Evolutionary conservation across 2,888 invertebrate species (phyloP).

Genomic region (Dusona sp.): DNA sequence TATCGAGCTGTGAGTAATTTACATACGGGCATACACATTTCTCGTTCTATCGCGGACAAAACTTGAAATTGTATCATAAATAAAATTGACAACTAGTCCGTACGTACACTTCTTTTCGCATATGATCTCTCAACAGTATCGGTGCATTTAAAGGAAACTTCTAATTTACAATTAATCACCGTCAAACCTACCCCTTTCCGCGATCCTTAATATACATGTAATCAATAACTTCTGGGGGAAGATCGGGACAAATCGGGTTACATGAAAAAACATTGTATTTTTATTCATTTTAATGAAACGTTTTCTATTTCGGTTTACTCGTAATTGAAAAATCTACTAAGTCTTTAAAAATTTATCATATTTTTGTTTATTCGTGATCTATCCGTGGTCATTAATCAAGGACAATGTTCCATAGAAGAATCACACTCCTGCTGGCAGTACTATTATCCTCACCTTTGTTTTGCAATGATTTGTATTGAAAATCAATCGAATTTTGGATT

Average conservation of each 20-base stretch:
- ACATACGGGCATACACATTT: slow-evolving; percentile 57
- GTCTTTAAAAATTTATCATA: too few relatives aligned
- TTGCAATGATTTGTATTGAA: too few relatives aligned
- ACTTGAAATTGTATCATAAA: slow-evolving; percentile 64
- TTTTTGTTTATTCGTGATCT: not conserved
- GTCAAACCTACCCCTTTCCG: not conserved
- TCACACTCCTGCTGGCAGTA: too few relatives aligned
- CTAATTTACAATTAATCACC: not conserved
- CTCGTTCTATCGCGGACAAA: slow-evolving; percentile 31
- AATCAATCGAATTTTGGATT: too few relatives aligned
- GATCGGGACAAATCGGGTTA: not conserved
- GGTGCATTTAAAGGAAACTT: slow-evolving; percentile 11
- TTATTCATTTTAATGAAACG: not conserved
- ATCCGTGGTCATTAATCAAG: too few relatives aligned
- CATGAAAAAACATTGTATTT: not conserved
- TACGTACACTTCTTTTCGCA: slow-evolving; percentile 2
- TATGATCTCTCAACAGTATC: not conserved
- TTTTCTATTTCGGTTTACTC: not conserved
- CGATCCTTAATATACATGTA: not conserved
- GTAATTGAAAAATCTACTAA: not conserved
- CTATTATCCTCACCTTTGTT: too few relatives aligned
- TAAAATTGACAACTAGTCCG: slow-evolving; percentile 54
- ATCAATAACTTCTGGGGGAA: not conserved
- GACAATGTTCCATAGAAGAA: too few relatives aligned
- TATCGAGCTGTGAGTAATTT: slow-evolving; percentile 51